A percentile compares a stretch with the other conserved stretches of the same genome.
Evolutionary conservation across 2,888 invertebrate genomes (phyloP).

Genomic region (Ornithoptera priamus): DNA sequence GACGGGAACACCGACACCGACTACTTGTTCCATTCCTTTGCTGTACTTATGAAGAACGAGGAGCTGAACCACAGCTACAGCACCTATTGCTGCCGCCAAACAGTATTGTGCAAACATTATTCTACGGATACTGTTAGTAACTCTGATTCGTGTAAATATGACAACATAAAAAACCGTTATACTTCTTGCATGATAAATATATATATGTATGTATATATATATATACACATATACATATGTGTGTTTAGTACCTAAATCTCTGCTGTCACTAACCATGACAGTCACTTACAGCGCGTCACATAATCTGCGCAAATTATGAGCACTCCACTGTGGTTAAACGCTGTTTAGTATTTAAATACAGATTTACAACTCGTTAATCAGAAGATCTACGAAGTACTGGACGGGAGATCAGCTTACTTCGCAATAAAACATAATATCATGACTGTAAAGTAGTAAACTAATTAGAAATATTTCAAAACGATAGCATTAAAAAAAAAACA

Average conservation of each 20-base stretch:
- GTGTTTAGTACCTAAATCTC: constrained; percentile 10
- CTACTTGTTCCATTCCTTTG: too few relatives aligned
- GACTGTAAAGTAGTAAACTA: neutral
- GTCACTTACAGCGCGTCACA: constrained; percentile 31
- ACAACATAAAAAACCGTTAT: too few relatives aligned
- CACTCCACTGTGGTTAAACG: constrained; percentile 29
- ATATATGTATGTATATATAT: neutral
- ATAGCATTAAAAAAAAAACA: neutral
- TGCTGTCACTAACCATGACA: constrained; percentile 11
- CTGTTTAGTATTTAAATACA: constrained; percentile 20
- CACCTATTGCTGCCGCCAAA: too few relatives aligned
- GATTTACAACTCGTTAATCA: constrained; percentile 29
- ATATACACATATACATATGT: neutral
- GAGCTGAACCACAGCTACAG: too few relatives aligned
- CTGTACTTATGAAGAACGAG: too few relatives aligned
- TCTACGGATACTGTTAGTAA: too few relatives aligned
- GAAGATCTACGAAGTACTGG: neutral
- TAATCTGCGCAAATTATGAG: constrained; percentile 34
- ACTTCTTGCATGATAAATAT: too few relatives aligned
- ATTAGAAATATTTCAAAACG: neutral
- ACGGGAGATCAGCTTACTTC: neutral
- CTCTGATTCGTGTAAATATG: too few relatives aligned
- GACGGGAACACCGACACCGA: too few relatives aligned
- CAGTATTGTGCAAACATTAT: too few relatives aligned
- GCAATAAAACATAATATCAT: neutral